A percentile compares a stretch with the other conserved stretches of the same genome.
These are phyloP conservation scores for Gasteruption jaculator DNA, from an alignment of 2,888 invertebrate genomes.

Conservation along the genomic window DNA sequence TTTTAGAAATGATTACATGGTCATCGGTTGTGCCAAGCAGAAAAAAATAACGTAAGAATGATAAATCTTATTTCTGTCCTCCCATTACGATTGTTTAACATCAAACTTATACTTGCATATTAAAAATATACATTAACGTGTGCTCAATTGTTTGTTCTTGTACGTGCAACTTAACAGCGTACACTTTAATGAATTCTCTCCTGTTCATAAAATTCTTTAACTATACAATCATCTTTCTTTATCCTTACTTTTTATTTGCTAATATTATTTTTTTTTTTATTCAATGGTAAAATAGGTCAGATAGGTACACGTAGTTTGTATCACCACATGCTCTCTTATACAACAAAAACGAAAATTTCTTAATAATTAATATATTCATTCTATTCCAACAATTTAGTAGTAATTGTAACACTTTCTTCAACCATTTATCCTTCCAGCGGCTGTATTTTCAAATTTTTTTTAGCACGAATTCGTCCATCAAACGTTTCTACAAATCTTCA, in stretches of 20 bases:
- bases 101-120: conserved; percentile 35
- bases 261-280: conserved; percentile 20
- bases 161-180: conserved; percentile 11
- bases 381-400: too few species aligned
- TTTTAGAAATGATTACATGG: too few species aligned
- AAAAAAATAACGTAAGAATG: conserved; percentile 20
- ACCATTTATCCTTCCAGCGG: too few species aligned
- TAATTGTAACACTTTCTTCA: too few species aligned
- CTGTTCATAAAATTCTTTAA: background rate
- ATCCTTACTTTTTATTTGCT: conserved; percentile 22
- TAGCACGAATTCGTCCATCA: background rate
- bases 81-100: conserved; percentile 15
- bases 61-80: conserved; percentile 14
- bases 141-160: conserved; percentile 25
- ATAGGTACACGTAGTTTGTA: conserved; percentile 28
- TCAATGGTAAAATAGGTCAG: conserved; percentile 32
- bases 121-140: conserved; percentile 46
- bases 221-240: background rate
- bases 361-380: too few species aligned
- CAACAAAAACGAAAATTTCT: too few species aligned
- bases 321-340: too few species aligned
- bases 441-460: too few species aligned
- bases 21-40: conserved; percentile 30
- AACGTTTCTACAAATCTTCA: background rate
- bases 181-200: conserved; percentile 1